phyloP scores from a whole-genome alignment of 2,797 vertebrate genomes.

The Sciaenops ocellatus region DNA sequence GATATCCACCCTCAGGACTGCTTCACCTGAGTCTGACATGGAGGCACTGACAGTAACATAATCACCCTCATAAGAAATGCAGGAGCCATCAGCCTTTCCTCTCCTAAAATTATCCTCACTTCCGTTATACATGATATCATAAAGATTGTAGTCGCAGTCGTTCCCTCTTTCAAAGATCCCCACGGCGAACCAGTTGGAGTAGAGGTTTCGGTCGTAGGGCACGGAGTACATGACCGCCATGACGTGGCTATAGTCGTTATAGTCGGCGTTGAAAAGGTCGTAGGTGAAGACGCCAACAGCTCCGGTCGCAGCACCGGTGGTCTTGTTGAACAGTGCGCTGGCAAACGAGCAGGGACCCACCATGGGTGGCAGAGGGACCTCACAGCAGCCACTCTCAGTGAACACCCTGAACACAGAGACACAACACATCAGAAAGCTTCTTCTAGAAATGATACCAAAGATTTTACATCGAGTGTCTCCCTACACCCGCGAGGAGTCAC shows the following conservation, averaged over 20 bases:
- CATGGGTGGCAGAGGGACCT: conserved; percentile 66
- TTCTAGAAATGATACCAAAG: neutral
- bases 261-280: conserved; percentile 62
- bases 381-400: conserved; percentile 68
- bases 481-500: too few species aligned
- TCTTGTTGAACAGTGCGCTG: conserved; percentile 69
- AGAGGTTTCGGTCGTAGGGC: conserved; percentile 73
- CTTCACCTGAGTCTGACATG: conserved; percentile 72
- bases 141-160: conserved; percentile 67
- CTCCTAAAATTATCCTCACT: conserved; percentile 62
- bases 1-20: conserved; percentile 66
- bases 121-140: conserved; percentile 69
- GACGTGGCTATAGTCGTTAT: conserved; percentile 65
- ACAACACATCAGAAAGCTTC: neutral
- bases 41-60: conserved; percentile 58
- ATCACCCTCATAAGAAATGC: conserved; percentile 62
- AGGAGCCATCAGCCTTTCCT: conserved; percentile 63
- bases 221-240: conserved; percentile 77
- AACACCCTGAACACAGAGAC: conserved; percentile 61
- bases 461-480: neutral
- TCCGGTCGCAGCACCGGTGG: conserved; percentile 50
- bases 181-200: conserved; percentile 76
- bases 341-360: conserved; percentile 56
- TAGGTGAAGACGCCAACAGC: conserved; percentile 76
- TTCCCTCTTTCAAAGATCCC: conserved; percentile 68